Evolutionary conservation across 23 tunicate species (phyloP), one percentile per base, ranked within the genome.

Genomic region (Diplosoma virens): DNA sequence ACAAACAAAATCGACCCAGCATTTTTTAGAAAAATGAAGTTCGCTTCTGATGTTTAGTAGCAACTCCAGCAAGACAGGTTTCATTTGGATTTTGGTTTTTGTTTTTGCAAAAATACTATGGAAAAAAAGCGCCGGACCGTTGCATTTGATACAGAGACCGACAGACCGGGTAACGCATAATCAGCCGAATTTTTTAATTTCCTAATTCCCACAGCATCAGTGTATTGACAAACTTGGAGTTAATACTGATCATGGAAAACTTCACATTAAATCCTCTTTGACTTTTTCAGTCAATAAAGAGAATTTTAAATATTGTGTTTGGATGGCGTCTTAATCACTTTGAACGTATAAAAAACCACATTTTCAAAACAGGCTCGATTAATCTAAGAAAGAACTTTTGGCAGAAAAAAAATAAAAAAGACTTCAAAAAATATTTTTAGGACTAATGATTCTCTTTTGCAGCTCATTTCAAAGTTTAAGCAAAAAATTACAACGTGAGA

Each of bases 1-100:
- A 9, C 14, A 14, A 14, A 14, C 50, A 41, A 41, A 41, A 41
- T 41, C 14, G 9, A 7, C 14, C 9, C 50, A 41, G 50, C 14
- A 41, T 41, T 41, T 7, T 9, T 41, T 7, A 14, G 50, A 9
- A 41, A 41, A 41, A 41, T 41, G 50, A 58, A 58, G 65, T 5
- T 58, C 16, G 65, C 65, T 58, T n/a, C 65, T 58, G 65, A 58
- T 58, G 20, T 22, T 17, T 22, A 58, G 65, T 11, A 23, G 14
- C 65, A 7, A n/a, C 65, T 58, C 65, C 65, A 58, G 26, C n/a
- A 58, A n/a, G 14, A n/a, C 65, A 17, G 14, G 50, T 41, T 41
- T 41, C 14, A 14, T 41, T 9, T 41, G 50, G 50, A 7, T 41
- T 41, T 41, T 41, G 50, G 14, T 41, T 41, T 41, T 41, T 41